Evolutionary conservation across 1,140 invertebrate genomes (phyloP).

Genomic region (Copidosoma floridanum): DNA sequence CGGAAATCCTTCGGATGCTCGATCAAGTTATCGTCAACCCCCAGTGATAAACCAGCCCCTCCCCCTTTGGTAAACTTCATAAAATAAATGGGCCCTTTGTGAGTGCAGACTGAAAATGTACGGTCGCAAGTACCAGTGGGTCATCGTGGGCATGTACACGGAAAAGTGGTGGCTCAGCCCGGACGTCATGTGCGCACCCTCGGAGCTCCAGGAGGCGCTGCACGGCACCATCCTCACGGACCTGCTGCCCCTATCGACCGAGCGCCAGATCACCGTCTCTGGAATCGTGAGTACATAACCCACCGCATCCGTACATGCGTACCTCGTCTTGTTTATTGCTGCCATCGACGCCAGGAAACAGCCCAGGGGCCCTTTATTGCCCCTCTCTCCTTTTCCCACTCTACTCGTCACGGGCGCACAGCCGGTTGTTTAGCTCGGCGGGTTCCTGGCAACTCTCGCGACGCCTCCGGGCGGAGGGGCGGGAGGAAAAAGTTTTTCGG

Average conservation of each 20-base stretch:
- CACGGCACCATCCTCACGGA: conserved; percentile 91
- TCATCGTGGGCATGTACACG: conserved; percentile 87
- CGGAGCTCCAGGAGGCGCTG: conserved; percentile 77
- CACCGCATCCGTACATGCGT: not conserved
- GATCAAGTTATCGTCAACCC: too few species aligned
- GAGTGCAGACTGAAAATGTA: conserved; percentile 81
- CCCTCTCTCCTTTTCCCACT: not conserved
- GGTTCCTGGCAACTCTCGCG: too few species aligned
- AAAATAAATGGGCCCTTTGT: too few species aligned
- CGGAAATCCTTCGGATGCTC: too few species aligned
- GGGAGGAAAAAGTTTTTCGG: conserved; percentile 1
- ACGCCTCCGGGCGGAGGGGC: too few species aligned
- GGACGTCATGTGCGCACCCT: conserved; percentile 67
- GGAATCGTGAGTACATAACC: conserved; percentile 77
- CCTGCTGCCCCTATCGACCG: conserved; percentile 71
- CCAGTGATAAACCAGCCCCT: too few species aligned
- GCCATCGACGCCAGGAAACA: too few species aligned
- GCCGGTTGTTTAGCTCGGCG: too few species aligned
- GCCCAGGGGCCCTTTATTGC: too few species aligned
- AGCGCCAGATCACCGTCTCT: conserved; percentile 78
- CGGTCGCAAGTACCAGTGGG: conserved; percentile 93
- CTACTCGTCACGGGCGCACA: too few species aligned
- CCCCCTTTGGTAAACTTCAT: too few species aligned
- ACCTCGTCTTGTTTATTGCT: not conserved
- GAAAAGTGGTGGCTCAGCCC: conserved; percentile 74